These are phyloP conservation scores for Cossypha heuglini DNA, from an alignment of 2,797 vertebrate species.

Conservation along the genomic window DNA sequence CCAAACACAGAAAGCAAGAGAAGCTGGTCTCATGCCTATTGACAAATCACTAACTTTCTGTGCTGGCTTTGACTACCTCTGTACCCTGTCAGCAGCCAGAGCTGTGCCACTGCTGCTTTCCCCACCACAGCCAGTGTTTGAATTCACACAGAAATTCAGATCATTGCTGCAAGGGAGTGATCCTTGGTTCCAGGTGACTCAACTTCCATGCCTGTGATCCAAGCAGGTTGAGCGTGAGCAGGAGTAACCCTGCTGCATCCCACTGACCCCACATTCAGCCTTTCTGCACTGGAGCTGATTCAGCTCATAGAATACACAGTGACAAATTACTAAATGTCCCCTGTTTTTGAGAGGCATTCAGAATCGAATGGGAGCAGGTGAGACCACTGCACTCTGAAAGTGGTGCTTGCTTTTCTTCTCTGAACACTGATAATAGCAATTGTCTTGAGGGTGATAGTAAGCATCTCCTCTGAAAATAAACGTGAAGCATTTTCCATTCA, in stretches of 20 bases:
- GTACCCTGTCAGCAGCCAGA: neutral
- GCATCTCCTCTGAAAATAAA: neutral
- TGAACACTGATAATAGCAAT: neutral
- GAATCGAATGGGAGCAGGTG: neutral
- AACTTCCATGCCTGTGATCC: accelerated
- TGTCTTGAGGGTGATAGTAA: neutral
- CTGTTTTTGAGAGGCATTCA: neutral
- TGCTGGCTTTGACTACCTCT: neutral
- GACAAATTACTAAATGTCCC: neutral
- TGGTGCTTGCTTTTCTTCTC: neutral
- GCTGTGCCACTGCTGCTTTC: neutral
- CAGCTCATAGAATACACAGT: accelerated
- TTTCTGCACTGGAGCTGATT: neutral
- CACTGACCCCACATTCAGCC: neutral
- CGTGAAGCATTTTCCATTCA: neutral
- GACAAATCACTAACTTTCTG: neutral
- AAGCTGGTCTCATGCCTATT: neutral
- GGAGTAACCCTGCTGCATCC: neutral
- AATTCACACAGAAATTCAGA: neutral
- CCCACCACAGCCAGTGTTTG: neutral
- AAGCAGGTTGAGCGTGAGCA: accelerated
- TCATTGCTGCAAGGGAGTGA: accelerated
- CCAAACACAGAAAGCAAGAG: neutral
- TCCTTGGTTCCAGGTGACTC: neutral
- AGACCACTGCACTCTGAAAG: neutral